These are phyloP conservation scores for Brachionus sp. DNA, from an alignment of 1,140 invertebrate species.

Conservation along the genomic window DNA sequence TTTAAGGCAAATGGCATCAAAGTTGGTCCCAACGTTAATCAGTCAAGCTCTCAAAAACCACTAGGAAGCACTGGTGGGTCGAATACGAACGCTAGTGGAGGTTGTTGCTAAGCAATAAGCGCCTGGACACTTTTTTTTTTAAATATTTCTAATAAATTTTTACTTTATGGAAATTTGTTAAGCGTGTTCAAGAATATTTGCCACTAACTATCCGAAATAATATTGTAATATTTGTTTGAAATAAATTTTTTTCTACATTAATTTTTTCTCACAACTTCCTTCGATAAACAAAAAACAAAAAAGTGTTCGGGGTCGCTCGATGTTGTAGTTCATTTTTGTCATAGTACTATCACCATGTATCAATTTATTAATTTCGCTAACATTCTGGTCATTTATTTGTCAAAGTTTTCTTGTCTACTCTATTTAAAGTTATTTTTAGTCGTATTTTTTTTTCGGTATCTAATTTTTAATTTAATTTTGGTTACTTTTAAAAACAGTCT, in stretches of 20 bases:
- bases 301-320: neutral
- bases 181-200: neutral
- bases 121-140: constrained; percentile 23
- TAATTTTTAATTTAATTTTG: neutral
- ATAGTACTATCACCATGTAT: neutral
- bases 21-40: constrained; percentile 42
- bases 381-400: neutral
- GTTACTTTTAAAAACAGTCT: neutral
- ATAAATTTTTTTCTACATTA: neutral
- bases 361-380: neutral
- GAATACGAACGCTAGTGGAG: neutral
- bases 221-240: constrained; percentile 5
- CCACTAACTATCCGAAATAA: constrained; percentile 1
- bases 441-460: neutral
- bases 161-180: constrained; percentile 21
- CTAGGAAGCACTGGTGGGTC: neutral
- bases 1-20: constrained; percentile 45
- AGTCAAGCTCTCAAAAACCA: constrained; percentile 23
- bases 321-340: neutral
- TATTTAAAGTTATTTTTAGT: neutral
- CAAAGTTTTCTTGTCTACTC: neutral
- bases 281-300: neutral
- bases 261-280: constrained; percentile 2
- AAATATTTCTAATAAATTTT: constrained; percentile 16
- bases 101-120: constrained; percentile 27